These are phyloP conservation scores for western clawed frog (Xenopus tropicalis) DNA, from an alignment of 2,113 vertebrate genomes.

Conservation along the genomic window UCB_Xtro_10.0 CM004450.2:99139501-99140000, in stretches of 20 bases:
- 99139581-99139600: slow-evolving; percentile 41
- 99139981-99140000: no score
- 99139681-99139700: slow-evolving; percentile 62
- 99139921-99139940: no score
- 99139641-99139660: slow-evolving; percentile 52
- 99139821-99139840: no score
- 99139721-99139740: slow-evolving; percentile 55
- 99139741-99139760: slow-evolving; percentile 51
- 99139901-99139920: no score
- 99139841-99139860: no score
- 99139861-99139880: neutral
- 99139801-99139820: no score
- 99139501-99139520: no score
- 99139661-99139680: slow-evolving; percentile 48
- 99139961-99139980: no score
- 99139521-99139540: slow-evolving; percentile 6
- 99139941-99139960: no score
- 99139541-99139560: slow-evolving; percentile 47
- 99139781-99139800: no score
- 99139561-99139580: slow-evolving; percentile 49
- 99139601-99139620: slow-evolving; percentile 37
- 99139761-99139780: no score
- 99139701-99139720: slow-evolving; percentile 53
- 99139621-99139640: slow-evolving; percentile 34
- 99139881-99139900: no score